Evolutionary conservation across 2,113 vertebrate species (phyloP).

Genomic region (Nothobranchius furzeri): DNA sequence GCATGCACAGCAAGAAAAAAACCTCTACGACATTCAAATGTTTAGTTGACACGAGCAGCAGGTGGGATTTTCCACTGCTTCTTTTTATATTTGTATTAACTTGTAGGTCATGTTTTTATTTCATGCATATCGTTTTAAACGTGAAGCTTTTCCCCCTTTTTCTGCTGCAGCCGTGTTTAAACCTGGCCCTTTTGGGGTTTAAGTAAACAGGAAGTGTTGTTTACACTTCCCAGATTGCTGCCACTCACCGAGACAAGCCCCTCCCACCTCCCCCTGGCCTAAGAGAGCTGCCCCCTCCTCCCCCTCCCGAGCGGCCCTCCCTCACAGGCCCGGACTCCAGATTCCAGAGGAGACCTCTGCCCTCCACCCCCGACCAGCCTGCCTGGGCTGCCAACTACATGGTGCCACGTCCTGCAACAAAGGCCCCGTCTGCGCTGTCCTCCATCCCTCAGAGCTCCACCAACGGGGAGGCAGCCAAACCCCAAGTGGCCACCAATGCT

Average conservation of each 20-base stretch:
- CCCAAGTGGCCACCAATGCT: slow-evolving; percentile 88
- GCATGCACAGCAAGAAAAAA: too few species aligned
- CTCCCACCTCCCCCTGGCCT: slow-evolving; percentile 91
- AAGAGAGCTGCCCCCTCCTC: slow-evolving; percentile 90
- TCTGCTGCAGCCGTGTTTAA: background rate
- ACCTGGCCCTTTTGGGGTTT: background rate
- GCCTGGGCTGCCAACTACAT: slow-evolving; percentile 85
- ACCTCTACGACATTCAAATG: too few species aligned
- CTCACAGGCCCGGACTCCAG: slow-evolving; percentile 77
- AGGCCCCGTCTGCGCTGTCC: slow-evolving; percentile 67
- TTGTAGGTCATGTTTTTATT: too few species aligned
- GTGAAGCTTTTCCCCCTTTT: too few species aligned
- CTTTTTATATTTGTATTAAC: too few species aligned
- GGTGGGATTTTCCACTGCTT: too few species aligned
- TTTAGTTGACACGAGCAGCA: too few species aligned
- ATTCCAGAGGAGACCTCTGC: slow-evolving; percentile 90
- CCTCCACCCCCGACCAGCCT: slow-evolving; percentile 88
- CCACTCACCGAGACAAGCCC: slow-evolving; percentile 94
- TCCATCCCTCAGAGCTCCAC: slow-evolving; percentile 44
- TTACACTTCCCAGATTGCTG: slow-evolving; percentile 71
- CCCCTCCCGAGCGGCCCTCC: slow-evolving; percentile 90
- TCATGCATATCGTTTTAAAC: too few species aligned
- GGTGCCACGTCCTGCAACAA: slow-evolving; percentile 83
- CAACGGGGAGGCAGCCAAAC: slow-evolving; percentile 83
- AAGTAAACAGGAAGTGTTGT: background rate